Evolutionary conservation across 2,888 invertebrate species (phyloP).

Genomic region (Lymantria monacha): DNA sequence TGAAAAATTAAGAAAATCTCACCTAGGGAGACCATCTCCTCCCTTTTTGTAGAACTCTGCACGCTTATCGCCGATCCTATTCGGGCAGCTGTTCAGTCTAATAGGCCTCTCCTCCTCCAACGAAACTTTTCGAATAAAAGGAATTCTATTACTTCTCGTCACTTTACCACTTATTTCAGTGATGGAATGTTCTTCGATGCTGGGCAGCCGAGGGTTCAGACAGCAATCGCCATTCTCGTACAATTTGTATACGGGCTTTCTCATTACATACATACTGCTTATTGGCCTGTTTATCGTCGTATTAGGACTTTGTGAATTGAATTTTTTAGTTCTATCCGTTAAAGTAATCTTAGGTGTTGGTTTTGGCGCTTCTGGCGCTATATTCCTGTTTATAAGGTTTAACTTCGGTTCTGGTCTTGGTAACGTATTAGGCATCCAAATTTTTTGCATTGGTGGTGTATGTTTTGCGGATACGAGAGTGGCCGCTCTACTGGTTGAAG

Average conservation of each 20-base stretch:
- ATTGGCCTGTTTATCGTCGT: conserved; percentile 24
- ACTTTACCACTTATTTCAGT: conserved; percentile 36
- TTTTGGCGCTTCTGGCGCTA: conserved; percentile 6
- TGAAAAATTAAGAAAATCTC: conserved; percentile 4
- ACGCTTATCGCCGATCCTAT: conserved; percentile 45
- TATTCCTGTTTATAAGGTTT: neutral
- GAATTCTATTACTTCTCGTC: conserved; percentile 28
- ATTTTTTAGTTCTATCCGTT: conserved; percentile 28
- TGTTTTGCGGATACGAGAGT: conserved; percentile 1
- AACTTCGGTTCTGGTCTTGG: conserved; percentile 5
- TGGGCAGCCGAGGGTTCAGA: conserved; percentile 56
- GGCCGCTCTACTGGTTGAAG: conserved; percentile 6
- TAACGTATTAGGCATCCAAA: conserved; percentile 9
- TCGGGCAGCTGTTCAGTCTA: conserved; percentile 52
- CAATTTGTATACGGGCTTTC: conserved; percentile 30
- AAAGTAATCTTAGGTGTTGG: conserved; percentile 3
- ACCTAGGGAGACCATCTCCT: conserved; percentile 66
- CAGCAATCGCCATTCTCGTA: conserved; percentile 64
- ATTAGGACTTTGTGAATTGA: conserved; percentile 27
- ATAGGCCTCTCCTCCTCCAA: conserved; percentile 38
- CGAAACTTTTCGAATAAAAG: conserved; percentile 41
- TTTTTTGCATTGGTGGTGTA: conserved; percentile 6
- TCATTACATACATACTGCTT: conserved; percentile 21
- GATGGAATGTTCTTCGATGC: conserved; percentile 70
- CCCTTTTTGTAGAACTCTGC: conserved; percentile 59